Percentiles rank a stretch among this genome's conserved stretches.
phyloP scores from a whole-genome alignment of 2,797 vertebrate genomes.

The Chelidonichthys spinosus region DNA sequence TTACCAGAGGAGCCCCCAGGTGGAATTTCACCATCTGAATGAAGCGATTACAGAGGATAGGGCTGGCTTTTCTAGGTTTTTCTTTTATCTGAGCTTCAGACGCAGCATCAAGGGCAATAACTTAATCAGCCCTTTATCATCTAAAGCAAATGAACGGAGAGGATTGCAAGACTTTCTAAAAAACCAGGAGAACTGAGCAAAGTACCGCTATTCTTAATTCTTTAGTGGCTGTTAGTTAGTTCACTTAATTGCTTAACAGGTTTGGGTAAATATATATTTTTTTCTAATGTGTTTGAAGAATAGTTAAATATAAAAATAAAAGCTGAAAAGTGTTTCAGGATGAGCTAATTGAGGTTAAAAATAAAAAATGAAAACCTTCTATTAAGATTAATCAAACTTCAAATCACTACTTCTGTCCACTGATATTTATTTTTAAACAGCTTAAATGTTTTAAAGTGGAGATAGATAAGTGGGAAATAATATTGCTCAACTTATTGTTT shows the following conservation, averaged over 20 bases:
- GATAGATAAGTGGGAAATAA: too few species aligned
- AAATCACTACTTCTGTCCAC: background rate
- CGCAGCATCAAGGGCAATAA: conserved; percentile 4
- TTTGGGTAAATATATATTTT: background rate
- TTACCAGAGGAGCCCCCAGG: conserved; percentile 40
- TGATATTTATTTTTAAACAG: background rate
- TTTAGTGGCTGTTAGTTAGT: background rate
- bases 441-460: too few species aligned
- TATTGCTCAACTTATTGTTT: too few species aligned
- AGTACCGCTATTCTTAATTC: background rate
- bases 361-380: background rate
- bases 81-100: background rate
- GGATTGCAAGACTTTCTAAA: background rate
- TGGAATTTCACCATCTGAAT: conserved; percentile 35
- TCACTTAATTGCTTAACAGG: background rate
- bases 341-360: background rate
- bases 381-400: background rate
- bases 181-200: background rate
- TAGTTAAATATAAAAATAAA: background rate
- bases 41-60: conserved; percentile 15
- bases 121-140: conserved; percentile 5
- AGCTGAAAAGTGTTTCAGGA: background rate
- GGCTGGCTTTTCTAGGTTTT: background rate
- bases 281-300: background rate
- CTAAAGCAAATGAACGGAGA: background rate